Base-by-base conservation (phyloP, 2,888 invertebrate genomes). In the Gari tellinella region DNA sequence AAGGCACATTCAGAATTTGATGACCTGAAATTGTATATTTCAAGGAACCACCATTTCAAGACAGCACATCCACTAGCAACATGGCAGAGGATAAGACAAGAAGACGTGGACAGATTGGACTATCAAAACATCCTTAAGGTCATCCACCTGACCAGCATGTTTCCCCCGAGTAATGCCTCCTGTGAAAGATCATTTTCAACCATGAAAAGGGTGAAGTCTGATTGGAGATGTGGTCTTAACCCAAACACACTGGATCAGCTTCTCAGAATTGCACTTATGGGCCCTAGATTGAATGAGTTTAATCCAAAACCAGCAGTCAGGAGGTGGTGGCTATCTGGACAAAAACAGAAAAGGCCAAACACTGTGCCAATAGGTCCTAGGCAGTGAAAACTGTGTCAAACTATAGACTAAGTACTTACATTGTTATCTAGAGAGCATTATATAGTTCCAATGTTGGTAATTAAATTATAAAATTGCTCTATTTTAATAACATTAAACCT, bases 281-380 rank as follows among this genome's bases (percentile, higher is more conserved):
- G 49, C 3, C 49, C 51, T 14, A n/a, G 19, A 1, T 1, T 49
- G 5, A 4, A 38, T 10, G 46, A 45, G 10, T 58, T 46, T 58
- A 19, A 48, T 12, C 17, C 46, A 23, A 37, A 19, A 15, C 58
- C 46, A 46, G 31, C 21, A 5, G 43, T 58, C 7, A 23, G 12
- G n/a, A 48, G 58, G 45, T 58, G 57, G 57, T 57, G 57, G 57
- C 17, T 57, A 17, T 23, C 26, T 43, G 57, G 57, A n/a, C 41
- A 45, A n/a, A 57, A 17, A n/a, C 2, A 1, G 25, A 57, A 57
- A 26, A 57, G 57, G 19, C 57, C 45, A n/a, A 57, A 12, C n/a
- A 25, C n/a, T 5, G 14, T 5, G 12, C 57, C 57, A 45, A 45
- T 21, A 25, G 45, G 57, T 10, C 45, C 57, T 19, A 57, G 45